Evolutionary conservation across 1,140 invertebrate genomes (phyloP), one percentile per base, ranked within the genome.

Genomic region (Eufriesea mexicana): DNA sequence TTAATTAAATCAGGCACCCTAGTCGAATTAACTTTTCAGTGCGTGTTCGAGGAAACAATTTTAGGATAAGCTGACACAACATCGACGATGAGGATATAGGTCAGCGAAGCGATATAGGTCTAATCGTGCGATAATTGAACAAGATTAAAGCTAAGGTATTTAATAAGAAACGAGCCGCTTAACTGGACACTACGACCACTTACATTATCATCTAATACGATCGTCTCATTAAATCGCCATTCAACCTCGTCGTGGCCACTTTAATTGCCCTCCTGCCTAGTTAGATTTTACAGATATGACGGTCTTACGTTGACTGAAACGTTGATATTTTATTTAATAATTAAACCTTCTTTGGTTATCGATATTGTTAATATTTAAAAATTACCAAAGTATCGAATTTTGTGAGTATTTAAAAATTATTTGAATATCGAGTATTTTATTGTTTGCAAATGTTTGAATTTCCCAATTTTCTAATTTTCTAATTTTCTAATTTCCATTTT

Each of bases 1-100:
- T 79, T 79, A 79, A 79, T 79, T 72, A 35, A 42, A 79, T 79
- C 54, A 61, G 67, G 25, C 42, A 59, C 42, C 45, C 42, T 51
- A 51, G 71, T 23, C 20, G 66, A 71, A 79, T 72, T 71, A 72
- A 79, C 67, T 72, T 71, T 61, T 8, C 42, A 18, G 54, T 72
- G 64, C 67, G 77, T 72, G 77, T 79, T 72, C 23, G 45, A 51
- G 67, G 55, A 72, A 79, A 79, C 67, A 72, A 79, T 71, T 79
- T 79, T 57, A 49, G 77, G 67, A 72, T 57, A 51, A 79, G 23
- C 47, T 57, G 57, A 35, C 23, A 49, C 67, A 72, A 72, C 28
- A 55, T 42, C 25, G 51, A 4, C 28, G 14, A 35, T 20, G 9
- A 28, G 47, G 25, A 79, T 70, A 18, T 79, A 35, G 66, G 77